Conservation (phyloP, 2,797 vertebrate genomes). For the Nannoperca australis region DNA sequence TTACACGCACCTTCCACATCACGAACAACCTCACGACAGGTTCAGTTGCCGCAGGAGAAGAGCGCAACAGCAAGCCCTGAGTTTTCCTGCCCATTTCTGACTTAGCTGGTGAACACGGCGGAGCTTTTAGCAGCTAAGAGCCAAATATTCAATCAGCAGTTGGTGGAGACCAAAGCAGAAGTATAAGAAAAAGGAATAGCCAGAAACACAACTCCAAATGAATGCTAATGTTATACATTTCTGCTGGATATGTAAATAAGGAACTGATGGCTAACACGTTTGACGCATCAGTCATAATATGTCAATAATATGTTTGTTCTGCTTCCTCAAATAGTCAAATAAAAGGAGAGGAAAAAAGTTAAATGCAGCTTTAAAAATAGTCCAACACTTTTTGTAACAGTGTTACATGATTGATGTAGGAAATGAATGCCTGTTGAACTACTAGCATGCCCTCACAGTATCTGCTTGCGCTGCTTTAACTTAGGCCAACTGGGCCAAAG, state of each 20-base stretch:
- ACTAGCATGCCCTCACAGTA: neutral
- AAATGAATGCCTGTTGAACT: neutral
- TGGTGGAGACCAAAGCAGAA: neutral
- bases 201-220: neutral
- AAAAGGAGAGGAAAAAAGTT: too few relatives aligned
- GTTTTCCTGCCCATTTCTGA: neutral
- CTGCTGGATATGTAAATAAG: neutral
- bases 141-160: neutral
- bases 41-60: neutral
- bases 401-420: too few relatives aligned
- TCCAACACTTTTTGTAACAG: neutral
- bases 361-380: too few relatives aligned
- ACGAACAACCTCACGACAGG: neutral
- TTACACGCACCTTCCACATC: neutral
- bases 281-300: neutral
- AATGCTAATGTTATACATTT: neutral
- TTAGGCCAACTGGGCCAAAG: constrained; percentile 1
- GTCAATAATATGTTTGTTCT: too few relatives aligned
- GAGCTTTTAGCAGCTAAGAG: neutral
- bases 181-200: neutral
- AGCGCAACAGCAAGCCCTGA: neutral
- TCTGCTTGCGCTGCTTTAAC: neutral
- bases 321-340: too few relatives aligned
- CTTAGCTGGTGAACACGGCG: neutral
- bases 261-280: neutral